Base-by-base conservation (phyloP, 2,888 invertebrate genomes). In the Pogonocherus hispidulus region DNA sequence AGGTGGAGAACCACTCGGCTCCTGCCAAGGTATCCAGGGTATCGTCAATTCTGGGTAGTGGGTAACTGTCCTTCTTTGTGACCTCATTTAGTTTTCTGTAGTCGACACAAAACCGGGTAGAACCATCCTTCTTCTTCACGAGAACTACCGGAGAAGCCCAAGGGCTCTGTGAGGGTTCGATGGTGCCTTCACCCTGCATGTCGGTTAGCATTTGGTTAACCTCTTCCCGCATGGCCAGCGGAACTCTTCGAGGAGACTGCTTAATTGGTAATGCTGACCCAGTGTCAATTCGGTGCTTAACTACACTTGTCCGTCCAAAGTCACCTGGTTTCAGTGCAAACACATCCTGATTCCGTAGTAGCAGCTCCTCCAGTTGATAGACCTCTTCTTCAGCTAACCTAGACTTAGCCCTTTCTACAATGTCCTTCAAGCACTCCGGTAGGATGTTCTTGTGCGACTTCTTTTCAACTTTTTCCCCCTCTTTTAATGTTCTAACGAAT, bases 31-130 rank as follows among this genome's bases (percentile, higher is more conserved):
- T 41, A 11, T 41, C n/a, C 41, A 76, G 59, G 20, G 69, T 72
- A 37, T 75, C 75, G 32, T 73, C 72, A 16, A 75, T 75, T 9
- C 63, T 32, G 3, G 73, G 73, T 20, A 75, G 22, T 0, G 74
- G 74, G 35, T 73, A 74, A 18, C 32, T 72, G 20, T 66, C 49
- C n/a, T 74, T 71, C 32, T 68, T 66, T 1, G 68, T 73, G 6
- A 71, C 63, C 1, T 44, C n/a, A 49, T 71, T 71, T 27, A 71
- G 16, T 71, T 46, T 35, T 46, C 68, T 23, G 27, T 63, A 71
- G 20, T 71, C 71, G 4, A 57, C 63, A 11, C 69, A 72, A 44
- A 72, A 70, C 20, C 70, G n/a, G 22, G 22, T 35, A 1, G 22
- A 49, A 1, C 46, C 62, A 27, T 67, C 66, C 44, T 63, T 67